These are phyloP conservation scores for Drosophila auraria DNA, from an alignment of 1,140 invertebrate species.

Conservation along the genomic window DNA sequence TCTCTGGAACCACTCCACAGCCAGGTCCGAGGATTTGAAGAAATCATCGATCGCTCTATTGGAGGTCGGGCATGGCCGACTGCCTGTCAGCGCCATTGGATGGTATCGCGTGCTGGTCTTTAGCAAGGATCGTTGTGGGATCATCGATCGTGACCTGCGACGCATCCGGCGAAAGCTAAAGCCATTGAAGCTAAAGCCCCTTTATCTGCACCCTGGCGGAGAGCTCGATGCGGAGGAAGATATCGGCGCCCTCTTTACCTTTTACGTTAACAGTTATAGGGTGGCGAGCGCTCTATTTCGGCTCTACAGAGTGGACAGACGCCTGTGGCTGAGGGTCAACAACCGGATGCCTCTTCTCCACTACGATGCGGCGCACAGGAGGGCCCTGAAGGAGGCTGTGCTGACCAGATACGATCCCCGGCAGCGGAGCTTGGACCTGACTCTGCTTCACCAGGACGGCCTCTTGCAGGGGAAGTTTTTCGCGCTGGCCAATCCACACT, in stretches of 20 bases:
- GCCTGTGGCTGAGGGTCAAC: slow-evolving; percentile 27
- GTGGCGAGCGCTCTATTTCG: slow-evolving; percentile 33
- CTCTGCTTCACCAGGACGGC: slow-evolving; percentile 31
- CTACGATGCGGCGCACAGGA: slow-evolving; percentile 4
- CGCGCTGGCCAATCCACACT: slow-evolving; percentile 32
- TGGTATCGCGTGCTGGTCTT: slow-evolving; percentile 61
- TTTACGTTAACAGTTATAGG: slow-evolving; percentile 45
- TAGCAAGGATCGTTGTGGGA: slow-evolving; percentile 8
- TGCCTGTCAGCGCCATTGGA: slow-evolving; percentile 48
- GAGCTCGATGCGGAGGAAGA: slow-evolving; percentile 39
- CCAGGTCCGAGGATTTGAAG: neutral
- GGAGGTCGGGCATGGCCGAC: neutral
- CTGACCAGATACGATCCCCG: slow-evolving; percentile 24
- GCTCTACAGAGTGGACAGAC: neutral
- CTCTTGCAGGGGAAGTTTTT: slow-evolving; percentile 33
- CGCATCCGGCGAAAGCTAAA: slow-evolving; percentile 16
- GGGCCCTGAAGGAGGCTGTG: slow-evolving; percentile 24
- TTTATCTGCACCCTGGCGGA: slow-evolving; percentile 43
- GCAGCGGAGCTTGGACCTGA: slow-evolving; percentile 28
- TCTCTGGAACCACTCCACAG: slow-evolving; percentile 16
- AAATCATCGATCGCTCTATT: no score
- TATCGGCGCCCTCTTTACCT: slow-evolving; percentile 39
- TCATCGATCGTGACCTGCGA: slow-evolving; percentile 9
- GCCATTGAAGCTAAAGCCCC: slow-evolving; percentile 8
- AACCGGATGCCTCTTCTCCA: slow-evolving; percentile 23